Evolutionary conservation across 2,113 vertebrate genomes (phyloP).

Genomic region (Nothoprocta pentlandii): DNA sequence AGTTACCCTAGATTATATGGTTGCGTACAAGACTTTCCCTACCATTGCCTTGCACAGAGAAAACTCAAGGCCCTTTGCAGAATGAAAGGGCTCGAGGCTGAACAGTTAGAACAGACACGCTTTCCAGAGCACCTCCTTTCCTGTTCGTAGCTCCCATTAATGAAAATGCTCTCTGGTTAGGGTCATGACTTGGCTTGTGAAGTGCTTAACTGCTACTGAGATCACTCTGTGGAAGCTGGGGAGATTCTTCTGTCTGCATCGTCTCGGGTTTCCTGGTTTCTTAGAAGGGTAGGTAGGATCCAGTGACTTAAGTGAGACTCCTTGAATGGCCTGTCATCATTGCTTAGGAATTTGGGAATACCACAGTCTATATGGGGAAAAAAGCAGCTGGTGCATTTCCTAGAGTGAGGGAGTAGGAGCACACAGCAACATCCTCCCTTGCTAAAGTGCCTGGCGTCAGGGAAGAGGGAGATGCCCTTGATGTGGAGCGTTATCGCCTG

Average conservation of each 20-base stretch:
- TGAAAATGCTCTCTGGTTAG: not conserved
- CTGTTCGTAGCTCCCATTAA: not conserved
- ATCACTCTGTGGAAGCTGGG: not conserved
- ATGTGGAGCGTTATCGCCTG: not conserved
- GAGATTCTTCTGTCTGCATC: constrained; percentile 14
- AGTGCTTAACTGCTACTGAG: constrained; percentile 20
- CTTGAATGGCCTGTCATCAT: constrained; percentile 5
- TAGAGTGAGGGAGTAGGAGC: constrained; percentile 42
- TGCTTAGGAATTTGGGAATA: constrained; percentile 41
- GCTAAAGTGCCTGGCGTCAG: constrained; percentile 8
- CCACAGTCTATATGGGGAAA: constrained; percentile 6
- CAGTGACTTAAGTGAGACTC: not conserved
- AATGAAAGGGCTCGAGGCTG: not conserved
- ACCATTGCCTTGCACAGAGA: not conserved
- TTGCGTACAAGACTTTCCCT: not conserved
- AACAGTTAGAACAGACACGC: not conserved
- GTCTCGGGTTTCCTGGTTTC: constrained; percentile 45
- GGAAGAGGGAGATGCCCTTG: constrained; percentile 40
- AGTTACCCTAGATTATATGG: not conserved
- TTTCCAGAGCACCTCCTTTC: not conserved
- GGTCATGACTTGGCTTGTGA: not conserved
- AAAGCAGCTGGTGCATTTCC: constrained; percentile 47
- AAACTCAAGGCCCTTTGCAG: not conserved
- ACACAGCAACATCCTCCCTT: constrained; percentile 36
- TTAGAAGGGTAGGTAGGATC: constrained; percentile 32